Evolutionary conservation across 64 coral and sea anemone species (phyloP), one percentile per base, ranked within the genome.

Genomic region (Montipora foliosa): DNA sequence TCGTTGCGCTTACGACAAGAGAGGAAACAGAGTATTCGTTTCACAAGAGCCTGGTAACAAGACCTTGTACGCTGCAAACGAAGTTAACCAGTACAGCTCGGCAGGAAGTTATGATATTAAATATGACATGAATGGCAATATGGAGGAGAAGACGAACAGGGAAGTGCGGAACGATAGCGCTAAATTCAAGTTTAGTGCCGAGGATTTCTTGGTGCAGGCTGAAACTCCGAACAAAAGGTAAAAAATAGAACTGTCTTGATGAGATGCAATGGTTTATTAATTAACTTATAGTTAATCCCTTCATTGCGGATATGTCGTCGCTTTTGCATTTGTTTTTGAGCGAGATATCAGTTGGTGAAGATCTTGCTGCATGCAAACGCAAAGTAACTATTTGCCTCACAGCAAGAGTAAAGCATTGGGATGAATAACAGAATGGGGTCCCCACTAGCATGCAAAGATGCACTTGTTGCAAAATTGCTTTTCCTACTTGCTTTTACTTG

Each of bases 201-300:
- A 96, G 53, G 90, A 94, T 61, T 57, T 94, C 5, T 29, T 96
- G 53, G 45, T 87, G 14, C 91, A 91, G 64, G 83, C 88, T 11
- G 95, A 96, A 87, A 94, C 91, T 55, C 72, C 75, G 9, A 86
- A 96, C 53, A 81, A 94, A 76, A 96, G 95, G 95, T 90, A 76
- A 74, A 82, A 51, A 45, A 80, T 77, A 16, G 10, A 70, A 25
- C 44, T 6, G 3, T 14, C 5, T 57, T 57, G 53, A 57, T 57
- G 53, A 57, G 53, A 57, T 70, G n/a, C 15, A 70, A n/a, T n/a
- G n/a, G n/a, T n/a, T n/a, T n/a, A n/a, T n/a, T n/a, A n/a, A n/a
- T 19, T 21, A 70, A 70, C 5, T 70, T 70, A 70, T 70, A 57
- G 53, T 57, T 57, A 57, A 57, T 57, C 53, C 53, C 53, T 57